Evolutionary conservation across 2,797 vertebrate genomes (phyloP), one percentile per base, ranked within the genome.

Genomic region (Clarias laeviceps): DNA sequence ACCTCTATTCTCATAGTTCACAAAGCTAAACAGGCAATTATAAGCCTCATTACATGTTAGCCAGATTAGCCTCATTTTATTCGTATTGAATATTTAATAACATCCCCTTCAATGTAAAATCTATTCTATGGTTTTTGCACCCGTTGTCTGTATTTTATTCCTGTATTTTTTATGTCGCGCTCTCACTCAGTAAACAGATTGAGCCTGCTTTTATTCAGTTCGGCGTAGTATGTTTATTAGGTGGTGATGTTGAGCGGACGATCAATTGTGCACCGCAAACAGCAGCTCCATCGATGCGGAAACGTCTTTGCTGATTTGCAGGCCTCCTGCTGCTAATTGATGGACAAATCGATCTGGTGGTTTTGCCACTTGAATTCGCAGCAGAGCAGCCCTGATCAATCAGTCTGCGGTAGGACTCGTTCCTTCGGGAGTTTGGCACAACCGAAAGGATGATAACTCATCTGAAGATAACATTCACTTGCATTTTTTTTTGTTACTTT

Each of bases 311-410:
- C 80, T 89, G 57, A 85, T 86, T 62, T 59, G 56, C 85, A 82
- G 72, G 27, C 61, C 77, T 84, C 82, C 84, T 82, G 76, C 56
- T 70, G 66, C 61, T 88, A 85, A 89, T 87, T 86, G 84, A 87
- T 85, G 68, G 88, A 88, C 84, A 61, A 29, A 89, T 87, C 85
- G 86, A 89, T 87, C 76, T 59, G 69, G 64, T 27, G 18, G 84
- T 73, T 85, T 89, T 87, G 86, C 69, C 45, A 74, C 84, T 83
- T 83, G 85, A 85, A 82, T 84, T 84, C 73, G 68, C 50, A 85
- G 82, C 61, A 61, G 61, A 40, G 56, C 22, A 8, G 84, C 56
- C 62, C 5, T 34, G 80, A 88, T 88, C 88, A 82, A 70, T 85
- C 80, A 77, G 45, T 61, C 54, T 69, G 84, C 54, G 32, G 29